Percentiles rank a stretch among this genome's conserved stretches.
phyloP scores from a whole-genome alignment of 1,140 invertebrate genomes.

The Copidosoma floridanum region DNA sequence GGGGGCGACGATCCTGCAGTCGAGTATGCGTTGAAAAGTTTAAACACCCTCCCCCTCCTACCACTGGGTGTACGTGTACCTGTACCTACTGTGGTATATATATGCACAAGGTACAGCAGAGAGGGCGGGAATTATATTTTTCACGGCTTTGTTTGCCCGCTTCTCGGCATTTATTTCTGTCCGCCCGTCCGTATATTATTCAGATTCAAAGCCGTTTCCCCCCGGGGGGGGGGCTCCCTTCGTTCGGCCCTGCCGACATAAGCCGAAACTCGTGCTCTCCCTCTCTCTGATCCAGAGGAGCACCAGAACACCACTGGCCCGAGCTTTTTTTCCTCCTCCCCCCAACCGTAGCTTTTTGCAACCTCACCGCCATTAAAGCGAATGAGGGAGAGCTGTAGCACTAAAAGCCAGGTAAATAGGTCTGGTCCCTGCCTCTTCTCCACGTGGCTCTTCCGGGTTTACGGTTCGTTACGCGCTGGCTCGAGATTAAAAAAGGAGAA shows the following conservation, averaged over 20 bases:
- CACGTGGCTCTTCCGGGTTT: background rate
- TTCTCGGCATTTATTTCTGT: constrained; percentile 3
- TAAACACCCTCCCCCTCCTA: too few species aligned
- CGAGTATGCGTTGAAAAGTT: too few species aligned
- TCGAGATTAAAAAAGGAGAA: constrained; percentile 19
- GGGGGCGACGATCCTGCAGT: too few species aligned
- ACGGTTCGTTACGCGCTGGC: constrained; percentile 4
- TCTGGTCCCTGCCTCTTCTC: too few species aligned
- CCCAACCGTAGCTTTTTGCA: background rate
- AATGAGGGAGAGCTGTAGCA: background rate
- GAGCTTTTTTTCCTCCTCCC: background rate
- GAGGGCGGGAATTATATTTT: too few species aligned
- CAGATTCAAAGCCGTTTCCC: too few species aligned
- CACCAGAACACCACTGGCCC: background rate
- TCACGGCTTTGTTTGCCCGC: background rate
- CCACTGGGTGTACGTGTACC: too few species aligned
- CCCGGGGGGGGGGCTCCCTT: background rate
- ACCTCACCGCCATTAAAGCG: constrained; percentile 5
- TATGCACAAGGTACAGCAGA: too few species aligned
- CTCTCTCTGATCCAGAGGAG: background rate
- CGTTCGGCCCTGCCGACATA: background rate
- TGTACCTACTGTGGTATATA: too few species aligned
- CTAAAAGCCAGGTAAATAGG: constrained; percentile 13
- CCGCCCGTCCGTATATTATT: background rate
- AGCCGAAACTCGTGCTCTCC: background rate